Evolutionary conservation across 2,888 invertebrate species (phyloP).

Genomic region (Rhamnusium bicolor): DNA sequence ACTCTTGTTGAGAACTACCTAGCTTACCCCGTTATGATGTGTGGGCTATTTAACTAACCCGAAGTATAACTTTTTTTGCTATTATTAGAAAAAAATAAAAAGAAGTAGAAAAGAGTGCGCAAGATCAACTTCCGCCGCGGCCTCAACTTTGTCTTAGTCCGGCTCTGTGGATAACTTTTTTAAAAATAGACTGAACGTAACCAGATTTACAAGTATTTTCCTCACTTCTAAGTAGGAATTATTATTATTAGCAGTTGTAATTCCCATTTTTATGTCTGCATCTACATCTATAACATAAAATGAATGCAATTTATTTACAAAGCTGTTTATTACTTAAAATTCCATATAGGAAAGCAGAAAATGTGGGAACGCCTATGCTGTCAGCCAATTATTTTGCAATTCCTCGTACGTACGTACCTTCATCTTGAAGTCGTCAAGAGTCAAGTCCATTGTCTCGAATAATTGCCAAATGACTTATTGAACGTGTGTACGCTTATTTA

Average conservation of each 20-base stretch:
- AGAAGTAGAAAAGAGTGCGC: too few relatives aligned
- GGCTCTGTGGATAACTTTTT: too few relatives aligned
- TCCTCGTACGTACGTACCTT: background rate
- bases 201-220: too few relatives aligned
- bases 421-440: background rate
- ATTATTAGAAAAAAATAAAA: too few relatives aligned
- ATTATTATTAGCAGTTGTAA: background rate
- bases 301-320: background rate
- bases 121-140: too few relatives aligned
- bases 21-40: too few relatives aligned
- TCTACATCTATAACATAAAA: background rate
- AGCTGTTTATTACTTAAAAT: background rate
- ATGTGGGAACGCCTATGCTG: background rate
- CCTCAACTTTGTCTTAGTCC: too few relatives aligned
- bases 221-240: background rate
- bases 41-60: too few relatives aligned
- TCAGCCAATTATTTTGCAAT: background rate
- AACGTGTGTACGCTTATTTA: conserved; percentile 9
- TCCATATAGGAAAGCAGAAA: background rate
- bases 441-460: conserved; percentile 11
- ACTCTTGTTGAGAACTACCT: too few relatives aligned
- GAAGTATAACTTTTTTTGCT: too few relatives aligned
- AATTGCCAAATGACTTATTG: conserved; percentile 31
- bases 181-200: too few relatives aligned
- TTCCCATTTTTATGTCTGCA: background rate